Conservation (phyloP, 2,888 invertebrate species). For the Amphipoea oculea region DNA sequence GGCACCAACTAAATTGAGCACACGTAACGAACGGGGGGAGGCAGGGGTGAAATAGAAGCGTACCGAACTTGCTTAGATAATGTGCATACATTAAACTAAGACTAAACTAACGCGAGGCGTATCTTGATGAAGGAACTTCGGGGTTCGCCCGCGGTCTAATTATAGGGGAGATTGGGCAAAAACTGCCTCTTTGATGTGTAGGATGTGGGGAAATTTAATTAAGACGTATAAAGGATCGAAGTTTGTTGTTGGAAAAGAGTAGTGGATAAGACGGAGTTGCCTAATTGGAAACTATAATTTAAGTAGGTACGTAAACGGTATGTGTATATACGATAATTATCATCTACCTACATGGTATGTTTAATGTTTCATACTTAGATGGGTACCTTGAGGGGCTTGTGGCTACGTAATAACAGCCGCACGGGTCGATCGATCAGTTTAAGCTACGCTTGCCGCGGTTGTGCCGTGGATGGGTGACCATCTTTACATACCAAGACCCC, state of each 20-base stretch:
- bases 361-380: background rate
- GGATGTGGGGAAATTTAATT: constrained; percentile 69
- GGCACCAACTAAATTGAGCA: constrained; percentile 80
- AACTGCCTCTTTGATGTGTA: constrained; percentile 67
- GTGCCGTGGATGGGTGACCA: too few species aligned
- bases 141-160: constrained; percentile 84
- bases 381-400: too few species aligned
- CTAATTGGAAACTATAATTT: constrained; percentile 42
- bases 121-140: constrained; percentile 89
- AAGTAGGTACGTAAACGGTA: background rate
- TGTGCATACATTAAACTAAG: constrained; percentile 90
- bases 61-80: constrained; percentile 89
- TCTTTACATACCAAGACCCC: too few species aligned
- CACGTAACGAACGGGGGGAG: constrained; percentile 76
- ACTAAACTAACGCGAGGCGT: constrained; percentile 87
- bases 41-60: constrained; percentile 71
- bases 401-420: too few species aligned
- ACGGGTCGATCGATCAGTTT: too few species aligned
- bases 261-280: constrained; percentile 22
- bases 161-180: constrained; percentile 80
- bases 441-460: too few species aligned
- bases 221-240: constrained; percentile 50
- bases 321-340: background rate
- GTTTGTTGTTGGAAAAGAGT: constrained; percentile 54
- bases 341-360: background rate